phyloP scores from a whole-genome alignment of 2,797 vertebrate genomes.

The Rhinogobio ventralis region DNA sequence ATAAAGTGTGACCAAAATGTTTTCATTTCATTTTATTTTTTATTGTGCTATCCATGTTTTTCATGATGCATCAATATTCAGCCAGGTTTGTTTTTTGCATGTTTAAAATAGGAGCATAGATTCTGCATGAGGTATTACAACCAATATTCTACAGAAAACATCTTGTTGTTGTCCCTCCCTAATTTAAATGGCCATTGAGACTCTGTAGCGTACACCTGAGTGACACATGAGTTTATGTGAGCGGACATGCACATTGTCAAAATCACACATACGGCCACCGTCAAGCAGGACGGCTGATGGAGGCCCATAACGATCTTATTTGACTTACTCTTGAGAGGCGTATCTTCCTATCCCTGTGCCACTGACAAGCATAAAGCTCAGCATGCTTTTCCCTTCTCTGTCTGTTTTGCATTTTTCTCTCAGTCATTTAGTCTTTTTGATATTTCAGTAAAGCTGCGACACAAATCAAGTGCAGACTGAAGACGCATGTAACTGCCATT shows the following conservation, averaged over 20 bases:
- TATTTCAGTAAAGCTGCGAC: conserved; percentile 38
- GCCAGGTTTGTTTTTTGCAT: neutral
- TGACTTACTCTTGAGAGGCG: conserved; percentile 31
- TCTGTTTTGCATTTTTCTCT: conserved; percentile 39
- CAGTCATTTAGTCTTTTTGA: conserved; percentile 23
- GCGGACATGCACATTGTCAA: neutral
- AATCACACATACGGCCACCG: neutral
- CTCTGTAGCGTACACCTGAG: neutral
- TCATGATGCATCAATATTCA: neutral
- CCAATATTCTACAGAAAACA: neutral
- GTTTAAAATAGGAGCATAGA: neutral
- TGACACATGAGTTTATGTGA: neutral
- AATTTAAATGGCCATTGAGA: neutral
- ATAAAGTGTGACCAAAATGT: neutral
- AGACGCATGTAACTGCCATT: conserved; percentile 18
- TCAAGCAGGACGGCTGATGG: neutral
- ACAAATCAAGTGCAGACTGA: conserved; percentile 60
- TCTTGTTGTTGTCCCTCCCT: neutral
- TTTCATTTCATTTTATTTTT: neutral
- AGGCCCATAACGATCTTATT: conserved; percentile 31
- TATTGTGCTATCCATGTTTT: neutral
- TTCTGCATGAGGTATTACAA: neutral
- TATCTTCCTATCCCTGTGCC: conserved; percentile 33
- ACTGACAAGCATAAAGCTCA: conserved; percentile 42
- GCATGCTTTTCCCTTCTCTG: conserved; percentile 17